These are phyloP conservation scores for Yponomeuta sedellus DNA, from an alignment of 2,888 invertebrate species.

Conservation along the genomic window DNA sequence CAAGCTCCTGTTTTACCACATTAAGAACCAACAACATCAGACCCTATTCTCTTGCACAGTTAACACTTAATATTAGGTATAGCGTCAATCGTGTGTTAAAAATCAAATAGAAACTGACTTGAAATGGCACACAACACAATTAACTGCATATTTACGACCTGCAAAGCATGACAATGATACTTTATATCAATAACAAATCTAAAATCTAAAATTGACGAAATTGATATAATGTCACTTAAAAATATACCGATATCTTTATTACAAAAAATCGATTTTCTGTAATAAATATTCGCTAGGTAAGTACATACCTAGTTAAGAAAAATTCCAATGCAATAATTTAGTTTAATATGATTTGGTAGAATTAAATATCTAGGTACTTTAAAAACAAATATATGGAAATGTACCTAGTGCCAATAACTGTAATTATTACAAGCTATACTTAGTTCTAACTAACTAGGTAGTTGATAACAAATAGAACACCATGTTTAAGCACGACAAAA, in stretches of 20 bases:
- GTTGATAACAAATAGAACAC: constrained; percentile 78
- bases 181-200: constrained; percentile 15
- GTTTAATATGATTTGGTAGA: background rate
- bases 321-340: constrained; percentile 35
- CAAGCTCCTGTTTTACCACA: constrained; percentile 16
- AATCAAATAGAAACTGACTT: constrained; percentile 23
- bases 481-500: constrained; percentile 78
- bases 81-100: background rate
- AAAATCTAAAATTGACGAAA: constrained; percentile 75
- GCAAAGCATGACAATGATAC: constrained; percentile 13
- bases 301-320: constrained; percentile 28
- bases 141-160: background rate
- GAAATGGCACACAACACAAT: background rate
- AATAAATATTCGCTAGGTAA: constrained; percentile 27
- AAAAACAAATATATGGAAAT: background rate
- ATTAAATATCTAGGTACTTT: background rate
- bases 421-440: constrained; percentile 56
- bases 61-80: constrained; percentile 38
- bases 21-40: constrained; percentile 33
- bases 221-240: constrained; percentile 72
- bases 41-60: constrained; percentile 59
- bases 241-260: constrained; percentile 42
- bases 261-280: constrained; percentile 42
- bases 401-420: constrained; percentile 76
- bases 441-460: constrained; percentile 73